Base-by-base conservation (phyloP, 2,113 vertebrate species). In the Periophthalmodon schlosseri region DNA sequence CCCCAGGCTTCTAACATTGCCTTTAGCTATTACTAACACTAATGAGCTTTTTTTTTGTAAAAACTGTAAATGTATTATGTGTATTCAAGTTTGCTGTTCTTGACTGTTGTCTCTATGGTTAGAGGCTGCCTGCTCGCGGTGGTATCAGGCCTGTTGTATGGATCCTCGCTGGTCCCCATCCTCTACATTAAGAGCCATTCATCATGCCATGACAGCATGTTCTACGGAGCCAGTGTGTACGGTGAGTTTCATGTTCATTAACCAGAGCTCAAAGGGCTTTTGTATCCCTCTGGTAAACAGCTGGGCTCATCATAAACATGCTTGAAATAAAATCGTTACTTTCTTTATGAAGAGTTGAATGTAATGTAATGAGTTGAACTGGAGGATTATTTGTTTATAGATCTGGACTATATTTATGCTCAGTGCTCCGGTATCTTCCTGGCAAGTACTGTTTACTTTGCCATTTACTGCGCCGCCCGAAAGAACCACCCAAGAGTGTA, bases 171-270 rank as follows among this genome's bases (percentile, higher is more conserved):
- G 81, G 68, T 94, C 23, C 96, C 96, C 0, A 86, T 98, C 36
- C 92, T 97, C 78, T 97, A 97, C 83, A 97, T 99, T 71, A 97
- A 98, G 89, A 94, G 94, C 80, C 95, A 94, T 44, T 93, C 94
- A 36, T 89, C 87, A 20, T 92, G 81, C 84, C 94, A 91, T 72
- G 94, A 86, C 67, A 95, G 94, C 24, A 4, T 84, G 0, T 98
- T 95, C 20, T 54, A 88, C 14, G 95, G 95, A 80, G 95, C 96
- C 68, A 99, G 96, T 88, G 89, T 95, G 52, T 95, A 95, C 49
- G 96, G 97, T 99, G 88, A 1, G 46, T n/a, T 66, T 10, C 9
- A 0, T 34, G 18, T 78, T 70, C 16, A 5, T 71, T 76, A 44
- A 2, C 9, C 5, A 21, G 20, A 3, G 18, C 33, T 13, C 6